Evolutionary conservation across 2,888 invertebrate genomes (phyloP), one percentile per base, ranked within the genome.

Genomic region (Acrobasis suavella): DNA sequence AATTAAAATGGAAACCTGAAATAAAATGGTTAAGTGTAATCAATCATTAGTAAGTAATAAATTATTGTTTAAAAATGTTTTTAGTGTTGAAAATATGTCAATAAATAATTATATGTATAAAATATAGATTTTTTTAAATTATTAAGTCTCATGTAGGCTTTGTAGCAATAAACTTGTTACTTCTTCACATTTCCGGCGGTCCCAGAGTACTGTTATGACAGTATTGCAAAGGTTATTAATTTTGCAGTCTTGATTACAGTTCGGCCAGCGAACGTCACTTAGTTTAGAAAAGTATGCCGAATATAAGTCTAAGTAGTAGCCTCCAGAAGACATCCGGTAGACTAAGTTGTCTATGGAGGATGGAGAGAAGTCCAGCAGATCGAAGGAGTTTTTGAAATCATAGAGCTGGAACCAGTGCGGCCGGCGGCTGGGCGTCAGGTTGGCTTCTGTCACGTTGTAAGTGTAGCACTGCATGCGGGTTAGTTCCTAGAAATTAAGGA

Each of bases 381-480:
- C 92, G 73, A 95, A 97, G 12, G 93, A 94, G 58, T 94, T 93
- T 72, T 93, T 94, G 72, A 97, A 95, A 15, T 95, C 94, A 79
- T 97, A 97, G 32, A 96, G 94, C 79, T 94, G 93, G 74, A 93
- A 94, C 97, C 97, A 97, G 9, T 87, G 86, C 0, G 97, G 96
- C 14, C 89, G 82, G 49, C 86, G 70, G 1, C 92, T 74, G 0
- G 94, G 93, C 0, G 89, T 85, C 12, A 93, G 77, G 79, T 96
- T 97, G 0, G 97, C 96, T 78, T 93, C 93, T 0, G 95, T 96
- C 51, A 98, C 81, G 82, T 97, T 96, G 78, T 96, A 95, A 14
- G 94, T 94, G 90, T 95, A 97, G 62, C 95, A 95, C 5, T 95
- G 93, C 64, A 95, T 94, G 75, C 96, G 95, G 42, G 93, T 77